Base-by-base conservation (phyloP, 2,888 invertebrate genomes). In the Apamea anceps region DNA sequence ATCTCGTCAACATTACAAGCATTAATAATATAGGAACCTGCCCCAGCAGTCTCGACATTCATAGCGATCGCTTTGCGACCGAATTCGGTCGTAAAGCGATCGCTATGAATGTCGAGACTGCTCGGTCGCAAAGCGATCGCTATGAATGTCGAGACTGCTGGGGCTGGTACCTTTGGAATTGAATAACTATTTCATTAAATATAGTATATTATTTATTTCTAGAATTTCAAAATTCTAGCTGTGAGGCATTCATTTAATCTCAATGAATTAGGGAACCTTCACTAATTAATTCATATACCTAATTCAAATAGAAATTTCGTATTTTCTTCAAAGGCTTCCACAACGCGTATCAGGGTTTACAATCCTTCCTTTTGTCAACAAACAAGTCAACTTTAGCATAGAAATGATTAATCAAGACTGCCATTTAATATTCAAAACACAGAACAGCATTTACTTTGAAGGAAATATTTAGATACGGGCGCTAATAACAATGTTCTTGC, bases 401-500 rank as follows among this genome's bases (percentile, higher is more conserved):
- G 21, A 37, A 84, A 81, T 77, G 42, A 78, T 72, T 18, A 54
- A 73, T 45, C 63, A 70, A 70, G 70, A 65, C 71, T 45, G 25
- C 65, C 25, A 66, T 67, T 85, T 79, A 71, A 71, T 63, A 86
- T 85, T 85, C 80, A 87, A 87, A 80, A 80, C 80, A 60, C 37
- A 18, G 18, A 63, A 21, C 57, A 51, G 21, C 72, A 57, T 80
- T 67, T 51, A 84, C 57, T 54, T 57, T 15, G 2, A 63, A 65
- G 54, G 45, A 67, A 84, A 28, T n/a, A 54, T 66, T 54, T 51
- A 67, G 12, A 32, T 62, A 48, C 67, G 45, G 54, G 25, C 45
- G 62, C 7, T 84, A 79, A 72, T 81, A 72, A 67, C 72, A 75
- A 75, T 75, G 77, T 77, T 77, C 65, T 82, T 90, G 88, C 82